A percentile compares a stretch with the other conserved stretches of the same genome.
These are phyloP conservation scores for Tiliacea aurago DNA, from an alignment of 2,888 invertebrate genomes.

Conservation along the genomic window DNA sequence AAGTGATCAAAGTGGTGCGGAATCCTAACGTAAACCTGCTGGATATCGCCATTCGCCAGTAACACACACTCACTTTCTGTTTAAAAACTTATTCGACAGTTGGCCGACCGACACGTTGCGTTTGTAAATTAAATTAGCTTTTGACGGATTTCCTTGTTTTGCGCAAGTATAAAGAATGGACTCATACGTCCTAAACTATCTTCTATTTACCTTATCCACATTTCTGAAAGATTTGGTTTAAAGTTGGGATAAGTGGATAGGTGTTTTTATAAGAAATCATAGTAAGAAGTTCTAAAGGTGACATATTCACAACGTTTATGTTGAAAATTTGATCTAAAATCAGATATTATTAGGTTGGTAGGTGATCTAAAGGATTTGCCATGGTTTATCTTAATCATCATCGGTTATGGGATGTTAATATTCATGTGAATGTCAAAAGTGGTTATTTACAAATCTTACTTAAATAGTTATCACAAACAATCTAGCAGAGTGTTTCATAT, in stretches of 20 bases:
- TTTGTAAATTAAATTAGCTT: slow-evolving; percentile 44
- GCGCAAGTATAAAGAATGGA: slow-evolving; percentile 6
- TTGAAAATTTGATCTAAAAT: background rate
- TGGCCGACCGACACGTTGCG: slow-evolving; percentile 52
- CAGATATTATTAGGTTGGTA: too few species aligned
- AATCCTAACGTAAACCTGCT: slow-evolving; percentile 53
- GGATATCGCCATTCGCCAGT: slow-evolving; percentile 46
- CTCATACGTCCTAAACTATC: background rate
- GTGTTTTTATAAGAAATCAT: background rate
- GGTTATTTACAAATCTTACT: background rate
- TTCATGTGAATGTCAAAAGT: background rate
- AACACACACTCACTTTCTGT: slow-evolving; percentile 56
- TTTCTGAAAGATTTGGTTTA: background rate
- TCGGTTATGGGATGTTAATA: background rate
- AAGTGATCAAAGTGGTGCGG: slow-evolving; percentile 64
- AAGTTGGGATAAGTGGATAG: background rate
- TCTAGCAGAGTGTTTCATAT: slow-evolving; percentile 39
- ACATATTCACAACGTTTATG: background rate
- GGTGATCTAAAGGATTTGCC: background rate
- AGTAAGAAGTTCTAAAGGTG: background rate
- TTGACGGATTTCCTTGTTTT: slow-evolving; percentile 39
- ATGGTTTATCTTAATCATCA: background rate
- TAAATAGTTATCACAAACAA: slow-evolving; percentile 22
- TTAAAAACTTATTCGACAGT: slow-evolving; percentile 61
- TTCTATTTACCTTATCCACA: background rate